phyloP scores from a whole-genome alignment of 2,797 vertebrate species.

The Thunnus albacares region DNA sequence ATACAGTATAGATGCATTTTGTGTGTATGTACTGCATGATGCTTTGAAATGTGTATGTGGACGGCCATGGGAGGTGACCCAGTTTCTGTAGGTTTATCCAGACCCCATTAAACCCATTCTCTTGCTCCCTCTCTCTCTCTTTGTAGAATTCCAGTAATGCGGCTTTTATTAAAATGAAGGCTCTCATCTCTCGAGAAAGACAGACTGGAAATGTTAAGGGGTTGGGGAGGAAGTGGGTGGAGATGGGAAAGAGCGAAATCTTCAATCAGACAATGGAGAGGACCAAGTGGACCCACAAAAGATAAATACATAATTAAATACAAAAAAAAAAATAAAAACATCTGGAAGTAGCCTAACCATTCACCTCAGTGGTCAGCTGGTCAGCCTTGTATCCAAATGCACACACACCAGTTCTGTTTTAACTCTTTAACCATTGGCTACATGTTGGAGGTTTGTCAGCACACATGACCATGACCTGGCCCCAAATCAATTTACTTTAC shows the following conservation, averaged over 20 bases:
- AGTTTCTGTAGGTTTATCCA: constrained; percentile 42
- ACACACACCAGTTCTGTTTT: no score
- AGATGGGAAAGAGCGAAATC: no score
- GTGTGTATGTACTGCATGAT: background rate
- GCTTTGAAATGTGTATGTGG: constrained; percentile 2
- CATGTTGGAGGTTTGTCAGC: constrained; percentile 3
- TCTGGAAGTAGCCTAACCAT: no score
- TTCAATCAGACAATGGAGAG: no score
- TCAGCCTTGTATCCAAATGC: no score
- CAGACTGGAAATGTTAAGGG: constrained; percentile 12
- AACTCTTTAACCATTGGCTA: no score
- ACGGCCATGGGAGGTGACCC: constrained; percentile 53
- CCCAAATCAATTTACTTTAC: constrained; percentile 39
- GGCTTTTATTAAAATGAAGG: constrained; percentile 55
- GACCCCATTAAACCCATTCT: constrained; percentile 27
- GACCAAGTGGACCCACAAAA: no score
- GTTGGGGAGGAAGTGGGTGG: background rate
- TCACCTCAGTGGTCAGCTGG: no score
- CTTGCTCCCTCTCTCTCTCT: background rate
- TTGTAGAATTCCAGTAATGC: constrained; percentile 25
- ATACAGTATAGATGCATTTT: background rate
- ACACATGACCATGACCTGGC: background rate
- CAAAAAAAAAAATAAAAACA: no score
- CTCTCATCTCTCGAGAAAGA: constrained; percentile 13
- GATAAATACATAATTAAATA: no score